Evolutionary conservation across 1,140 invertebrate species (phyloP), one percentile per base, ranked within the genome.

Genomic region (Acromyrmex echinatior): DNA sequence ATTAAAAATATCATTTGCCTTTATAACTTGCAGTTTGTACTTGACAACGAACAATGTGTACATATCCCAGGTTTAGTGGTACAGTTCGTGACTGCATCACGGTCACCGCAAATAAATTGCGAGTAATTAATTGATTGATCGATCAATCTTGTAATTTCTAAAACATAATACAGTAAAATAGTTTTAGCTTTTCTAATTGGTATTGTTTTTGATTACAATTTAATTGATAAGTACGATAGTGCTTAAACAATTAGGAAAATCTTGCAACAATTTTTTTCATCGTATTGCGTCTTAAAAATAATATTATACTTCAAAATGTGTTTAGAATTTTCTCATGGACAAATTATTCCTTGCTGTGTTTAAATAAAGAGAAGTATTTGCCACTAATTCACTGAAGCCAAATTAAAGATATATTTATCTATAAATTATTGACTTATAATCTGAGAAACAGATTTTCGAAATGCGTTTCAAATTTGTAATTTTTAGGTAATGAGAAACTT

Each of bases 1-100:
- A 3, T 45, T 70, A 82, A 85, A 85, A 88, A 71, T 65, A 66
- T 73, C 66, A 85, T 88, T 85, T 89, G 60, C 78, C 80, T 85
- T 85, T 66, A 88, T 88, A 86, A 89, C 85, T 88, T 66, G 31
- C 63, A 51, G 35, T 35, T 35, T 53, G 49, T 2, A 2, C 14
- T 81, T 66, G 66, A 81, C 7, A 45, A 87, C 28, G 65, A 70
- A 84, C 68, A 65, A 60, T 49, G 9, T 14, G 28, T 84, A 62
- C 14, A 18, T 73, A 65, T 82, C 63, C 3, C 14, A 14, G 16
- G 28, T 56, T 68, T 28, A 18, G 0, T 74, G 35, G 10, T 73
- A 60, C 53, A 82, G 45, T 62, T 35, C 9, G 16, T 25, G 4
- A 80, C 10, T 70, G 10, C 25, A 49, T 45, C 18, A 60, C 21